Evolutionary conservation across 2,797 vertebrate species (phyloP).

Genomic region (Hyperoplus immaculatus): DNA sequence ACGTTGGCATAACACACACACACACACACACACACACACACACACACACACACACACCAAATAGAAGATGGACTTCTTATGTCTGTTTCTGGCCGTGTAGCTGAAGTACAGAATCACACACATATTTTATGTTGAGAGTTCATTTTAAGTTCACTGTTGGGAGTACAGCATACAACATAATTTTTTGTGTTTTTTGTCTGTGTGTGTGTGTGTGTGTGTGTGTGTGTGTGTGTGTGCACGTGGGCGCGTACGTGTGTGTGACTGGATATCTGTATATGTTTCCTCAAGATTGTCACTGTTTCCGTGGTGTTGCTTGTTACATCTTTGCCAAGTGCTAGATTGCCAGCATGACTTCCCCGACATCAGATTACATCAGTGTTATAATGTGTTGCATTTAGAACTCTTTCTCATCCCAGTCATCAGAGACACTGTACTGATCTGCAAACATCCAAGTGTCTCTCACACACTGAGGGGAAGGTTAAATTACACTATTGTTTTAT

Average conservation of each 20-base stretch:
- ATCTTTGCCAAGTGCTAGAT: conserved; percentile 38
- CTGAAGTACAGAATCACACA: conserved; percentile 47
- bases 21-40: conserved; percentile 15
- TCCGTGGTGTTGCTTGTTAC: conserved; percentile 21
- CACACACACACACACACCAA: conserved; percentile 34
- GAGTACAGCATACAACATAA: conserved; percentile 29
- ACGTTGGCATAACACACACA: background rate
- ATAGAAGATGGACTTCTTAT: conserved; percentile 25
- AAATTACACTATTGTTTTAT: conserved; percentile 44
- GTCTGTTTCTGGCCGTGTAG: conserved; percentile 53
- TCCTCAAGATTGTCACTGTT: background rate
- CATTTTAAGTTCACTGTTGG: conserved; percentile 66
- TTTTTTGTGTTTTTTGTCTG: conserved; percentile 16
- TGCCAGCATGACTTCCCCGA: conserved; percentile 35
- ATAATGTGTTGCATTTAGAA: conserved; percentile 4
- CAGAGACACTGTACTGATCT: conserved; percentile 30
- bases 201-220: conserved; percentile 4
- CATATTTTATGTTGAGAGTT: conserved; percentile 65
- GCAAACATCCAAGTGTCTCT: conserved; percentile 16
- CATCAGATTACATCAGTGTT: conserved; percentile 20
- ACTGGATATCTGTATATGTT: conserved; percentile 12
- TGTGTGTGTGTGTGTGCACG: background rate
- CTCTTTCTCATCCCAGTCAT: conserved; percentile 17
- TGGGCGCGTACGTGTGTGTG: conserved; percentile 2
- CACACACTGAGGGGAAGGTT: conserved; percentile 21